Conservation (phyloP, 35 echinoderm and acorn worm genomes). For the Heliocidaris tuberculata region DNA sequence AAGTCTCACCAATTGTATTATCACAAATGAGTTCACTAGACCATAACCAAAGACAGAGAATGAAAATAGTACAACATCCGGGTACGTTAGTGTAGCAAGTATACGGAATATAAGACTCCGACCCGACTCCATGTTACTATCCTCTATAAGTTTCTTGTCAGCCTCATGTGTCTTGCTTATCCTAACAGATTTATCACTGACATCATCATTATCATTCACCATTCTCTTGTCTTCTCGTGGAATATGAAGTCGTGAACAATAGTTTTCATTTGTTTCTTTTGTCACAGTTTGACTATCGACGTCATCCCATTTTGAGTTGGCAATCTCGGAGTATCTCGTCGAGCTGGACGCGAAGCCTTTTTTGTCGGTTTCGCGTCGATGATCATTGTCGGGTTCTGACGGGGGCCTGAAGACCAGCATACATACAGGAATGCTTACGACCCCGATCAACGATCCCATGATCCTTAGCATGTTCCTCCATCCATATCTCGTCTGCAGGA, state of each 20-base stretch:
- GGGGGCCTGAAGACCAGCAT: not conserved
- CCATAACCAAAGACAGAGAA: constrained; percentile 1
- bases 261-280: not conserved
- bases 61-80: not conserved
- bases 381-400: not conserved
- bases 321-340: not conserved
- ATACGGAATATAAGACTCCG: not conserved
- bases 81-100: not conserved
- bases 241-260: not conserved
- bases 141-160: not conserved
- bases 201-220: not conserved
- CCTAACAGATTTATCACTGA: not conserved
- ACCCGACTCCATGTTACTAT: not conserved
- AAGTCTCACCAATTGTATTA: constrained; percentile 14
- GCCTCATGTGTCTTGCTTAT: not conserved
- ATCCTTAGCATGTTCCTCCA: constrained; percentile 25
- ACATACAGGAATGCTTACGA: not conserved
- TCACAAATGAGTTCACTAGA: not conserved
- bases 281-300: not conserved
- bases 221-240: not conserved
- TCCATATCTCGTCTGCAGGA: not conserved
- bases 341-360: not conserved
- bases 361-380: not conserved
- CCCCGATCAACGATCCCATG: not conserved
- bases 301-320: not conserved